phyloP scores from a whole-genome alignment of 2,113 vertebrate genomes.

The Engystomops pustulosus region DNA sequence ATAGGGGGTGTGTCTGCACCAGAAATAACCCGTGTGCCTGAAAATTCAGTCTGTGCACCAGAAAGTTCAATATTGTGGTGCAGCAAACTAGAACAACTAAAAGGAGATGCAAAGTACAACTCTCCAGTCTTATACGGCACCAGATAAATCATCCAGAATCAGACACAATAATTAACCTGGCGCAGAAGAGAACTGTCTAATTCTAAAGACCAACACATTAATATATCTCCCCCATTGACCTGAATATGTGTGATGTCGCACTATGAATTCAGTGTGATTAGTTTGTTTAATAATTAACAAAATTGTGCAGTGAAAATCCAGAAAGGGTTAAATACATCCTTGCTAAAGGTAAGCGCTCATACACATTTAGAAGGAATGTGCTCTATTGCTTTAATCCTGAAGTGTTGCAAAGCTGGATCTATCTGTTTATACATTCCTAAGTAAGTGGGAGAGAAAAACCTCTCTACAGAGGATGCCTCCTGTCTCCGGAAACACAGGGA shows the following conservation, averaged over 20 bases:
- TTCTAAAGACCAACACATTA: no score
- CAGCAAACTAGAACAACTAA: no score
- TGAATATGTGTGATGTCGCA: background rate
- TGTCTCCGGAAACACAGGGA: slow-evolving; percentile 52
- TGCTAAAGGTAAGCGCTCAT: slow-evolving; percentile 24
- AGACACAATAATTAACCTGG: no score
- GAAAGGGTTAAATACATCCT: slow-evolving; percentile 42
- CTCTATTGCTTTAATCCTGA: slow-evolving; percentile 57
- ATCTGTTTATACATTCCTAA: slow-evolving; percentile 58
- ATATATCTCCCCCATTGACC: no score
- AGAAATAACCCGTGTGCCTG: no score
- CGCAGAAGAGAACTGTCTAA: no score
- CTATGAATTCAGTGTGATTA: background rate
- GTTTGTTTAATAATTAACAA: background rate
- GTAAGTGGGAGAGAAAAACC: slow-evolving; percentile 57
- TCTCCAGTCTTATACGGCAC: no score
- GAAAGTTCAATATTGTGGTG: no score
- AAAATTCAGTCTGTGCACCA: no score
- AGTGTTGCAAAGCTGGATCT: slow-evolving; percentile 54
- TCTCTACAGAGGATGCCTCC: slow-evolving; percentile 51
- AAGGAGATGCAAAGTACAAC: no score
- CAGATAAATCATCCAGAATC: no score
- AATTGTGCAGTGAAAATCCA: background rate
- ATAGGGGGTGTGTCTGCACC: no score
- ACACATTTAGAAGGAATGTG: slow-evolving; percentile 54